phyloP scores from a whole-genome alignment of 2,797 vertebrate species.

The Pantherophis alleghaniensis region DNA sequence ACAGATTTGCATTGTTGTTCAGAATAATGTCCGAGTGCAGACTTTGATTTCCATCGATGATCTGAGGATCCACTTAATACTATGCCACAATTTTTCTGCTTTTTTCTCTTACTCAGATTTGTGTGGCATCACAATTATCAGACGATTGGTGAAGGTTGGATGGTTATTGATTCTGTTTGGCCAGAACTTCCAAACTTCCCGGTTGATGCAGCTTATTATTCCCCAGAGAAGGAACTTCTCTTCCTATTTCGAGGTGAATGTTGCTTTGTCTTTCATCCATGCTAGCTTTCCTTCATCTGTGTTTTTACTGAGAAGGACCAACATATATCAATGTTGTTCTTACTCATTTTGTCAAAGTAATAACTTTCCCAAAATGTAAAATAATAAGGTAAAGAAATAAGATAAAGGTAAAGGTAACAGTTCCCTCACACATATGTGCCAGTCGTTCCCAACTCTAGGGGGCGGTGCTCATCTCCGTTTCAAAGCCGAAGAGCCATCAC shows the following conservation, averaged over 20 bases:
- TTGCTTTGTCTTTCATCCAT: background rate
- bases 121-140: slow-evolving; percentile 78
- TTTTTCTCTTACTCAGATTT: slow-evolving; percentile 65
- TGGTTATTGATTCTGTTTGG: slow-evolving; percentile 73
- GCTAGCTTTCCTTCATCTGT: background rate
- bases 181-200: slow-evolving; percentile 68
- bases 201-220: slow-evolving; percentile 78
- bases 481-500: too few relatives aligned
- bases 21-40: background rate
- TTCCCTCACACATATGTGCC: too few relatives aligned
- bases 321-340: background rate
- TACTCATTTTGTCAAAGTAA: background rate
- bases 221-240: slow-evolving; percentile 64
- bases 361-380: background rate
- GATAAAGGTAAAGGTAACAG: too few relatives aligned
- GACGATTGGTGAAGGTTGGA: slow-evolving; percentile 67
- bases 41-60: background rate
- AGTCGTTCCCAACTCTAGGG: too few relatives aligned
- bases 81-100: background rate
- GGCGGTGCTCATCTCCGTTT: too few relatives aligned
- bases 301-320: background rate
- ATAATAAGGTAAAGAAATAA: background rate
- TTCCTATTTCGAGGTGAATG: slow-evolving; percentile 27
- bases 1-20: background rate
- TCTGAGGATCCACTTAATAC: background rate